Evolutionary conservation across 2,888 invertebrate genomes (phyloP), one percentile per base, ranked within the genome.

Genomic region (Parasteatoda lunata): DNA sequence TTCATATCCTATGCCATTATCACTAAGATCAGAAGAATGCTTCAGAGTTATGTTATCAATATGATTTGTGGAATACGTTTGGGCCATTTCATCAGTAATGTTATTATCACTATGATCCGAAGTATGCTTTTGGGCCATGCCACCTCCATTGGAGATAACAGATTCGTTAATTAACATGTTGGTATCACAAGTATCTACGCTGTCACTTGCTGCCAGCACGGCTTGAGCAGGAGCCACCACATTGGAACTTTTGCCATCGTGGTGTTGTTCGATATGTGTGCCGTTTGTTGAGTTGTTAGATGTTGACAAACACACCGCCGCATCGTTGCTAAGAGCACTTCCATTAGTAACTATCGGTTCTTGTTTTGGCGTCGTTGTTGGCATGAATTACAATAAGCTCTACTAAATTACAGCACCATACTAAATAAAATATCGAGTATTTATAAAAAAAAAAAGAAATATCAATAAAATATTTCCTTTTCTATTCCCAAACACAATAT

Each of bases 361-460:
- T 64, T 65, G 66, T 51, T 77, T 64, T 49, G 65, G 59, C 68
- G 73, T 82, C 47, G 83, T 84, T 66, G 83, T 84, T 84, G 83
- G 83, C 83, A 84, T 84, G 83, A 77, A 72, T 77, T 66, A 59
- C 9, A 59, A 59, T 59, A 59, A 13, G 9, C 59, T 8, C 59
- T n/a, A 59, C 9, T 13, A 9, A 59, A 9, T 59, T 59, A 59
- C 59, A 59, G 59, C 59, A 59, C 13, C 59, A 59, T 59, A 13
- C 59, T 59, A 59, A 59, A 59, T 59, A 59, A 59, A 59, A 59
- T 30, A 30, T 30, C 2, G 30, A 30, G 30, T 30, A 30, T 30
- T 30, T 30, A 30, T 30, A 1, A 1, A 30, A 30, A 30, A 30
- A 30, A 30, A 30, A 30, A 30, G 30, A 30, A 30, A 30, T 30